Evolutionary conservation across 2,888 invertebrate genomes (phyloP).

Genomic region (Amorpha juglandis): DNA sequence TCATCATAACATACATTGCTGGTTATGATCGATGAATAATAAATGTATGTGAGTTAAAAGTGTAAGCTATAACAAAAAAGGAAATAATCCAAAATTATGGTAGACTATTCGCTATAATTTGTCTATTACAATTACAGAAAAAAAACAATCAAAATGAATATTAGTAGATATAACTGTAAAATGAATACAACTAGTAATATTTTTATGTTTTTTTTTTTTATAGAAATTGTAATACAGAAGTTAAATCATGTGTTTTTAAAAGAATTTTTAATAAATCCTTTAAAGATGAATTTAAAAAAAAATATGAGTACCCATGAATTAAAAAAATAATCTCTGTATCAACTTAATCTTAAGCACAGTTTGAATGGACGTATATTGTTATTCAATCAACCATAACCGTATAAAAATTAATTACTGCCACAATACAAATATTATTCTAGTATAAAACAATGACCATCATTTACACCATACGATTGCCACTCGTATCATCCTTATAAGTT

Average conservation of each 20-base stretch:
- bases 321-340: not conserved
- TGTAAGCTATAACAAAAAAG: not conserved
- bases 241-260: too few species aligned
- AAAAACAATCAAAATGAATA: too few species aligned
- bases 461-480: slow-evolving; percentile 15
- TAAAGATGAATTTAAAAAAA: not conserved
- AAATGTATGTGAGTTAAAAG: not conserved
- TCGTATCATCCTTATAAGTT: slow-evolving; percentile 22
- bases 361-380: not conserved
- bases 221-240: too few species aligned
- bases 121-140: too few species aligned
- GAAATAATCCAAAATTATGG: not conserved
- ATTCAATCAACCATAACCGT: slow-evolving; percentile 18
- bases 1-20: not conserved
- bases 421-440: slow-evolving; percentile 3
- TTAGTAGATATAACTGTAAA: too few species aligned
- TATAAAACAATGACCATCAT: slow-evolving; percentile 11
- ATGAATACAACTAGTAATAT: too few species aligned
- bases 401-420: not conserved
- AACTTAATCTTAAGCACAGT: not conserved
- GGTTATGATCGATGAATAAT: slow-evolving; percentile 18
- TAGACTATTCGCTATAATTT: not conserved
- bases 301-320: too few species aligned
- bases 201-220: too few species aligned
- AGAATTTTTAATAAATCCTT: too few species aligned